These are phyloP conservation scores for Drosophila nigrodunni DNA, from an alignment of 1,140 invertebrate species.

Conservation along the genomic window DNA sequence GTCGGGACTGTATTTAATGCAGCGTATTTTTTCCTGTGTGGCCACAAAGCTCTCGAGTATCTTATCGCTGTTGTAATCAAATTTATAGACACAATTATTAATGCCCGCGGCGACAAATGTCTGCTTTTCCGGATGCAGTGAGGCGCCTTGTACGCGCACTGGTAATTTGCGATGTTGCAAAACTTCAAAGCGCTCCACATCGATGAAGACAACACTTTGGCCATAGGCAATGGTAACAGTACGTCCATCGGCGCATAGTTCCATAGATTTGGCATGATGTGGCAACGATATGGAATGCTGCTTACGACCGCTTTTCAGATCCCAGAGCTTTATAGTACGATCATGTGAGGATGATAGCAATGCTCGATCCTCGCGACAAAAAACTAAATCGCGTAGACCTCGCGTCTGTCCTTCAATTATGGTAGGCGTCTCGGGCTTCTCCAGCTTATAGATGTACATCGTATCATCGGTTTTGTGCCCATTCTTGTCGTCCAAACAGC, in stretches of 20 bases:
- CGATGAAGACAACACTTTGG: slow-evolving; percentile 90
- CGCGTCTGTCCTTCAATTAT: slow-evolving; percentile 8
- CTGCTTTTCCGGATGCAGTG: slow-evolving; percentile 93
- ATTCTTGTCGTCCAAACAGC: slow-evolving; percentile 26
- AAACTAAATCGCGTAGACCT: slow-evolving; percentile 81
- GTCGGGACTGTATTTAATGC: slow-evolving; percentile 95
- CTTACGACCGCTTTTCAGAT: slow-evolving; percentile 89
- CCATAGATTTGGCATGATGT: slow-evolving; percentile 93
- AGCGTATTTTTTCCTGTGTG: slow-evolving; percentile 97
- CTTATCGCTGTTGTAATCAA: slow-evolving; percentile 92
- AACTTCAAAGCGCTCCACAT: slow-evolving; percentile 90
- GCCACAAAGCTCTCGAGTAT: slow-evolving; percentile 95
- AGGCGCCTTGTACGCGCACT: slow-evolving; percentile 94
- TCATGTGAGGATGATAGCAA: slow-evolving; percentile 96
- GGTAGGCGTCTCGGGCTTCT: slow-evolving; percentile 88
- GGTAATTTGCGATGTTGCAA: slow-evolving; percentile 93
- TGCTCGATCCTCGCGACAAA: slow-evolving; percentile 91
- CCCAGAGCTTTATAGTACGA: slow-evolving; percentile 94
- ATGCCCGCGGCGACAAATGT: slow-evolving; percentile 97
- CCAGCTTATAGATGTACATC: slow-evolving; percentile 93
- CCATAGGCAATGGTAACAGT: slow-evolving; percentile 94
- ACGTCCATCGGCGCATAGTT: slow-evolving; percentile 92
- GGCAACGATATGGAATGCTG: slow-evolving; percentile 93
- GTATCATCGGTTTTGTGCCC: slow-evolving; percentile 90
- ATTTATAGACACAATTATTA: slow-evolving; percentile 98